Evolutionary conservation across 2,888 invertebrate genomes (phyloP), one percentile per base, ranked within the genome.

Genomic region (Tetragonula carbonaria): DNA sequence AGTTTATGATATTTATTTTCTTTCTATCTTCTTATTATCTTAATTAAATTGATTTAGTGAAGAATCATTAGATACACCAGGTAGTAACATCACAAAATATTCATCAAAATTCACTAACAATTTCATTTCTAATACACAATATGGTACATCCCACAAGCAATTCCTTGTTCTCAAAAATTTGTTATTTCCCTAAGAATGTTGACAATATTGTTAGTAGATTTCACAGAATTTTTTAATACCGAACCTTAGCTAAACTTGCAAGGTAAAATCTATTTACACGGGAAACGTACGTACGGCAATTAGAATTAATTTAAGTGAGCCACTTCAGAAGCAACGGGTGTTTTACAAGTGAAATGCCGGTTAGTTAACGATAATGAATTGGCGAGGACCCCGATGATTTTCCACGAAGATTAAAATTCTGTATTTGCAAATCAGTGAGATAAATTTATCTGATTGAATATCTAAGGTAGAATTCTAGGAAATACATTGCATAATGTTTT

Each of bases 321-420:
- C 85, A 72, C 75, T 82, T 80, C 65, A 68, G 63, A 80, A 57
- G 57, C 71, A 78, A 82, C 78, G 80, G 70, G 63, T 80, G 82
- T 65, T 85, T 82, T 82, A 78, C 78, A 82, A 85, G 85, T 78
- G 82, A 86, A 86, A 85, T 81, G 71, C 59, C 82, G 67, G 76
- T 63, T 72, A 74, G 70, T 59, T 65, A 80, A 86, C 73, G 85
- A 75, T 86, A 86, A 82, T 80, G 85, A 85, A 82, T 55, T 68
- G 72, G 28, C 72, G 65, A 74, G 71, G 38, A 23, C 51, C 38
- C 57, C 65, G 66, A 79, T 53, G 28, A 68, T 71, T 83, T 78
- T 77, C 84, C 55, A 14, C 5, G n/a, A 18, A 16, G 70, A 73
- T 68, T 68, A 51, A 53, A 83, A 73, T 72, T 28, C 23, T 21